phyloP scores from a whole-genome alignment of 2,888 invertebrate genomes.

The Congeria kusceri region DNA sequence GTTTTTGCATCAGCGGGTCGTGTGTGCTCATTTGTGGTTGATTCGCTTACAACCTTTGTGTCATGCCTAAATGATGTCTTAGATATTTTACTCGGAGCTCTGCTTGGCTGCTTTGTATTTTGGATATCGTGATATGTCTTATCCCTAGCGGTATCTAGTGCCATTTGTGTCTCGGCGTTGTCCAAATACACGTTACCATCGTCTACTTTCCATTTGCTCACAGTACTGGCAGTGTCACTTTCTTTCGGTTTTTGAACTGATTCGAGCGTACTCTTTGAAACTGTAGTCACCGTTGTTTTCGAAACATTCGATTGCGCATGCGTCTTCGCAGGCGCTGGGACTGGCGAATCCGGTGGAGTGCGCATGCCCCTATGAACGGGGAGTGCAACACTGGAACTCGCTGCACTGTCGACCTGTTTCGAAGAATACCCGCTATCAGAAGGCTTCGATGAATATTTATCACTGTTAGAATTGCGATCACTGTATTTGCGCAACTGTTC shows the following conservation, averaged over 20 bases:
- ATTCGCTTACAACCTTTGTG: not conserved
- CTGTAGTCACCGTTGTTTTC: not conserved
- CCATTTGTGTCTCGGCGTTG: slow-evolving; percentile 52
- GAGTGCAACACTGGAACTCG: not conserved
- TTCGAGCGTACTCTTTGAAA: not conserved
- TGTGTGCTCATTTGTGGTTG: not conserved
- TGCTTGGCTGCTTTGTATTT: slow-evolving; percentile 6
- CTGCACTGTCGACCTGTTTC: not conserved
- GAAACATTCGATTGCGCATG: not conserved
- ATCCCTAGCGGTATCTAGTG: slow-evolving; percentile 39
- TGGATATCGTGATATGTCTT: slow-evolving; percentile 6
- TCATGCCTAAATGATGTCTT: slow-evolving; percentile 1
- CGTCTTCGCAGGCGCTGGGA: not conserved
- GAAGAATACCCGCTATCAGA: not conserved
- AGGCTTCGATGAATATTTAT: not conserved
- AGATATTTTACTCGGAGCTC: slow-evolving; percentile 15
- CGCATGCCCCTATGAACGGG: not conserved
- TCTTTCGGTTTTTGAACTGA: slow-evolving; percentile 4
- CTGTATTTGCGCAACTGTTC: slow-evolving; percentile 5
- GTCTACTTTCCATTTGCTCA: slow-evolving; percentile 17
- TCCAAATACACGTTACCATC: slow-evolving; percentile 42
- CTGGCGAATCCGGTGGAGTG: not conserved
- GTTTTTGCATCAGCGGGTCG: slow-evolving; percentile 1
- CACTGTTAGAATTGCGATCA: not conserved
- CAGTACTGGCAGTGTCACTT: not conserved